A percentile compares a stretch with the other conserved stretches of the same genome.
phyloP scores from a whole-genome alignment of 2,888 invertebrate genomes.

The Odontothrips loti region DNA sequence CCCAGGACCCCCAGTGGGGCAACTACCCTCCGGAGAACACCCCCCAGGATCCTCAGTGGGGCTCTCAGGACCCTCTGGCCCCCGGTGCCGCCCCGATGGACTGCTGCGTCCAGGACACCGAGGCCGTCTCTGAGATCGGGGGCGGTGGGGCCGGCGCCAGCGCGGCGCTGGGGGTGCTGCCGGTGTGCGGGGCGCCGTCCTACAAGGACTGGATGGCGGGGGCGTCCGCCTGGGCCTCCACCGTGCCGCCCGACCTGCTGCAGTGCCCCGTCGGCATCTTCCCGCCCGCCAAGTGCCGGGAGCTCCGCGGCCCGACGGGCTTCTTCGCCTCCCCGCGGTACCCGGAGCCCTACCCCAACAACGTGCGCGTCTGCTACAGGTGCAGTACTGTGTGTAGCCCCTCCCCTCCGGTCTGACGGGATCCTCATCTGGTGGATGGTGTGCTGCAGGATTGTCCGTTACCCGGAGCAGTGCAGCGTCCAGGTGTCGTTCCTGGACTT shows the following conservation, averaged over 20 bases:
- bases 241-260: conserved; percentile 29
- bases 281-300: conserved; percentile 42
- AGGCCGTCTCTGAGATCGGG: background rate
- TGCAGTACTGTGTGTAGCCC: conserved; percentile 38
- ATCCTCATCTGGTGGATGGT: background rate
- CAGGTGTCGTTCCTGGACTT: conserved; percentile 49
- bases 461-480: conserved; percentile 43
- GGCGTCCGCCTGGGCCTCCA: conserved; percentile 40
- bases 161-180: conserved; percentile 26
- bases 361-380: conserved; percentile 50
- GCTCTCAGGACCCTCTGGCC: background rate
- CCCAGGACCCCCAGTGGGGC: background rate
- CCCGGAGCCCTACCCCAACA: conserved; percentile 48
- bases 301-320: conserved; percentile 45
- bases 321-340: conserved; percentile 48
- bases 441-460: conserved; percentile 30
- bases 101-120: background rate
- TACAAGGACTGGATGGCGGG: conserved; percentile 30
- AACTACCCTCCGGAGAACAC: background rate
- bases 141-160: background rate
- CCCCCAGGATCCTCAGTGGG: background rate
- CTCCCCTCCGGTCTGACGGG: background rate
- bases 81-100: background rate
- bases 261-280: conserved; percentile 25
- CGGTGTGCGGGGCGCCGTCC: conserved; percentile 3